phyloP scores from a whole-genome alignment of 2,797 vertebrate species.

The Echiichthys vipera region DNA sequence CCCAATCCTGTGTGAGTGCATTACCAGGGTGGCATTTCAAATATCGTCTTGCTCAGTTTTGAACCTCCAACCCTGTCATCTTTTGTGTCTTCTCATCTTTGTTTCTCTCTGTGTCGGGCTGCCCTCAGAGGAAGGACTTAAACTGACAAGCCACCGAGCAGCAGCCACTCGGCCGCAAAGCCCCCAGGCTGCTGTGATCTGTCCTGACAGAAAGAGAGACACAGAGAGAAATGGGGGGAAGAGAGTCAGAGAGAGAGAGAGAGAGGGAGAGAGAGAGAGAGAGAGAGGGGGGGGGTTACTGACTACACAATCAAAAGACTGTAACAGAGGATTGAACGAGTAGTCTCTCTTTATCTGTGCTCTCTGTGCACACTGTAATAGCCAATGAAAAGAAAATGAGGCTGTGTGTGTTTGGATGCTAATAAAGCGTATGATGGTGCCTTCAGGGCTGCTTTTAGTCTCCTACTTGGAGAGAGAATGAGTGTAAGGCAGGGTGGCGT shows the following conservation, averaged over 20 bases:
- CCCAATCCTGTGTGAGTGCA: background rate
- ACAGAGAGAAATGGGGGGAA: background rate
- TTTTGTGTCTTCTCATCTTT: conserved; percentile 7
- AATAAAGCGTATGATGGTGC: conserved; percentile 50
- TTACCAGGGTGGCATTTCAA: background rate
- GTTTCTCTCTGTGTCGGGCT: conserved; percentile 16
- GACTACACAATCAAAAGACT: conserved; percentile 46
- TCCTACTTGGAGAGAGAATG: conserved; percentile 8
- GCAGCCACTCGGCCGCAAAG: conserved; percentile 31
- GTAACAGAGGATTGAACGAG: conserved; percentile 21
- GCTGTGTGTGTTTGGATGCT: conserved; percentile 20
- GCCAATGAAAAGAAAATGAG: conserved; percentile 13
- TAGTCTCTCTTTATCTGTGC: conserved; percentile 25
- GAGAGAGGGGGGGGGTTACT: conserved; percentile 24
- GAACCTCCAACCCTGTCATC: background rate
- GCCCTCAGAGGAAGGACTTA: conserved; percentile 32
- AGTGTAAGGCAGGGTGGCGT: background rate
- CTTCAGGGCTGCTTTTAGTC: conserved; percentile 54
- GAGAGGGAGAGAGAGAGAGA: background rate
- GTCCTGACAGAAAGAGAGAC: conserved; percentile 44
- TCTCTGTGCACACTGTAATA: conserved; percentile 20
- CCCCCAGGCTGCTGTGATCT: conserved; percentile 56
- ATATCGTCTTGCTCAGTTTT: background rate
- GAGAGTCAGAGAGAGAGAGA: background rate
- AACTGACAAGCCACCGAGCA: conserved; percentile 52